Conservation (phyloP, 2,888 invertebrate genomes). For the Philonicus albiceps region DNA sequence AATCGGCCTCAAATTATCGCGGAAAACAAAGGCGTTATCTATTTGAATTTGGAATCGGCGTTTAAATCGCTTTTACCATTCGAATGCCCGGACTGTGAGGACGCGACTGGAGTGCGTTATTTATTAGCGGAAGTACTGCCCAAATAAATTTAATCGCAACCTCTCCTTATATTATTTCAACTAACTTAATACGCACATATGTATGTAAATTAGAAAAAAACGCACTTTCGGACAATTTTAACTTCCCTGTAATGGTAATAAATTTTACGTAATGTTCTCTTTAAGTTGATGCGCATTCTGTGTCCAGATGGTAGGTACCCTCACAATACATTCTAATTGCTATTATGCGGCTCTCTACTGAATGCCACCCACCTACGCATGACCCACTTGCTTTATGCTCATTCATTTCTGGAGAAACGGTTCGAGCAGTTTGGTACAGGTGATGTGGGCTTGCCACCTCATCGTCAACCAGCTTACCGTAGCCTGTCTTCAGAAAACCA, state of each 20-base stretch:
- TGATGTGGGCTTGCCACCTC: background rate
- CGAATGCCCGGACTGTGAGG: background rate
- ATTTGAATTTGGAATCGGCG: background rate
- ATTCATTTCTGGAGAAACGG: background rate
- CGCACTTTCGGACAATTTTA: background rate
- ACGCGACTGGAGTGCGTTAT: background rate
- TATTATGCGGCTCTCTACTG: background rate
- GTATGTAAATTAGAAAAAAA: background rate
- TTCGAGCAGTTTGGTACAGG: background rate
- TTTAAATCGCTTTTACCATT: background rate
- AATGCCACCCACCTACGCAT: background rate
- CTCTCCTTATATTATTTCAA: background rate
- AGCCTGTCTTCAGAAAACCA: background rate
- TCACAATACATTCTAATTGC: background rate
- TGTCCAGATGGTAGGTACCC: background rate
- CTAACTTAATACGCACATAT: background rate
- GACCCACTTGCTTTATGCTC: background rate
- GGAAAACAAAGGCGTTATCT: background rate
- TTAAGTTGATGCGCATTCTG: background rate
- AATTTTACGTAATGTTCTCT: background rate
- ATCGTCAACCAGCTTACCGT: background rate
- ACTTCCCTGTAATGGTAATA: background rate
- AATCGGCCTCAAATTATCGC: slow-evolving; percentile 3
- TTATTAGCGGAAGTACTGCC: slow-evolving; percentile 1
- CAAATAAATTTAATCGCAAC: background rate